phyloP scores from a whole-genome alignment of 1,140 invertebrate genomes.

The Rhysida immarginata region DNA sequence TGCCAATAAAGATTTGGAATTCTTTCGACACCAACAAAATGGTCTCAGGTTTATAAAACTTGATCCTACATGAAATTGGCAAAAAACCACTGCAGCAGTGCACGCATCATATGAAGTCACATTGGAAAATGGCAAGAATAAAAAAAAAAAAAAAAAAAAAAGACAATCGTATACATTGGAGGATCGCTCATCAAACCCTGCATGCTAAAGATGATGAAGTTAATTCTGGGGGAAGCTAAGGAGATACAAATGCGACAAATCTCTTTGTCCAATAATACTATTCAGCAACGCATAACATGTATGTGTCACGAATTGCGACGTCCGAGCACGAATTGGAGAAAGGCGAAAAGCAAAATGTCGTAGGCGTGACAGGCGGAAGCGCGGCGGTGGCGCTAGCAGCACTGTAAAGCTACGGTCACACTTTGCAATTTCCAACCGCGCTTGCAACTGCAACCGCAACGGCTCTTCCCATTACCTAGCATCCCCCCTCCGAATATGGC shows the following conservation, averaged over 20 bases:
- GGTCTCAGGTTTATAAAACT: not conserved
- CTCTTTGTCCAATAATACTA: not conserved
- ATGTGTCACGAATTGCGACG: not conserved
- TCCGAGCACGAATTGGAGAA: too few relatives aligned
- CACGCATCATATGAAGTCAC: not conserved
- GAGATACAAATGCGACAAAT: not conserved
- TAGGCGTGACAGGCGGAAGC: too few relatives aligned
- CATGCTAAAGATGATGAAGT: not conserved
- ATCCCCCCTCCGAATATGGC: too few relatives aligned
- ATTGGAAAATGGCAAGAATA: not conserved
- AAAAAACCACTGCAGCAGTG: not conserved
- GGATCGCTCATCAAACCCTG: not conserved
- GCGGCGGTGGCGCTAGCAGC: too few relatives aligned
- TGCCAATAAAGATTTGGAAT: not conserved
- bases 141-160: not conserved
- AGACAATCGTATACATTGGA: too few relatives aligned
- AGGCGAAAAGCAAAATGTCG: too few relatives aligned
- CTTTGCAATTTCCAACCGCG: too few relatives aligned
- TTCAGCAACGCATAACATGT: not conserved
- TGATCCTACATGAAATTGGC: not conserved
- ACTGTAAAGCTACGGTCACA: too few relatives aligned
- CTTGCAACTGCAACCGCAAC: too few relatives aligned
- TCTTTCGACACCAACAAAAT: not conserved
- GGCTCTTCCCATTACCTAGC: too few relatives aligned
- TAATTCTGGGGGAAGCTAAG: too few relatives aligned